Evolutionary conservation across 2,113 vertebrate species (phyloP), one percentile per base, ranked within the genome.

Genomic region (Amazona vittata): DNA sequence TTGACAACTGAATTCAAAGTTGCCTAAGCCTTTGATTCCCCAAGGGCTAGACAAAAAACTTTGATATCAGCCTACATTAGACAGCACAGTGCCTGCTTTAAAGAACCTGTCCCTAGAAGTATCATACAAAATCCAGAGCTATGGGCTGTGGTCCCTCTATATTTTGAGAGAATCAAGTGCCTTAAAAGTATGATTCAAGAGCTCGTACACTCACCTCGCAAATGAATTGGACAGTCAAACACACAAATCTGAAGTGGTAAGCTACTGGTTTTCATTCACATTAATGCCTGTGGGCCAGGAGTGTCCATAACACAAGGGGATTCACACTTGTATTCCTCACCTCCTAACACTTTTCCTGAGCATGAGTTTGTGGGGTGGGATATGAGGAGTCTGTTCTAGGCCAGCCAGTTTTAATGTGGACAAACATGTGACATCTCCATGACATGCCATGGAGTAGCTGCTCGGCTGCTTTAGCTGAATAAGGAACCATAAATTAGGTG

Each of bases 1-100:
- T 10, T 92, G 94, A 92, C 86, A 80, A 77, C 63, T 41, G 24
- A 86, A 94, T 46, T 70, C 24, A 39, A 90, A 94, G 46, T 83
- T 50, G 7, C 7, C 47, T 76, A 50, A 94, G n/a, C 13, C 12
- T 80, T 86, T 79, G 25, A 16, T 73, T 93, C 63, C 53, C 49
- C 59, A 59, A 0, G 0, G 53, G 21, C 11, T 15, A 3, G 2
- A 74, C 41, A 41, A 91, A 91, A 93, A 52, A 3, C 28, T 70
- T 73, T 41, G 28, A 77, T 77, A 37, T 57, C 33, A 57, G 64
- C 60, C 76, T 83, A 26, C 0, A 0, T 41, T 74, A 93, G 47
- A 35, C 15, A 68, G 49, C 31, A 77, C 19, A 74, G 77, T 43
- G 6, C 2, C 18, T n/a, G 19, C 70, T 95, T 80, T 59, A 65